phyloP scores from a whole-genome alignment of 2,797 vertebrate species.

The Helicolenus hilgendorfi region DNA sequence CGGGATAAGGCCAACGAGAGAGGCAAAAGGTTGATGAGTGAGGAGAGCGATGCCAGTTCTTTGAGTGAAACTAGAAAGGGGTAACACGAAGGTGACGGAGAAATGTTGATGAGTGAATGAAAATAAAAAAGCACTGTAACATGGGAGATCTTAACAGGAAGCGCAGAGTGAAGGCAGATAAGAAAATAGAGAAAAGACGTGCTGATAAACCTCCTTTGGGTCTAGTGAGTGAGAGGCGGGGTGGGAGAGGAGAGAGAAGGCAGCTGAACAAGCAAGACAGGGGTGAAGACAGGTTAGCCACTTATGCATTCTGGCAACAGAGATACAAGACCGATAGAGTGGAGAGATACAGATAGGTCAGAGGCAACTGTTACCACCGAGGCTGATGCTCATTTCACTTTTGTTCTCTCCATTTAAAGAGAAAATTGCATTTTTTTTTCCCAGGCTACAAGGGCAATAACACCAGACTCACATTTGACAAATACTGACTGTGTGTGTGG shows the following conservation, averaged over 20 bases:
- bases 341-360: constrained; percentile 56
- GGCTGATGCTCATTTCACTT: constrained; percentile 57
- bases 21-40: background rate
- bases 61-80: constrained; percentile 20
- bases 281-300: constrained; percentile 70
- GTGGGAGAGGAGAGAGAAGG: constrained; percentile 26
- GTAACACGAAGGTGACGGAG: background rate
- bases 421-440: constrained; percentile 12
- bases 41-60: constrained; percentile 8
- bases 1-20: background rate
- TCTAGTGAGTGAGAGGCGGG: constrained; percentile 54
- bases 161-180: constrained; percentile 53
- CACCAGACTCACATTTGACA: constrained; percentile 9
- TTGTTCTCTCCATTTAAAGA: constrained; percentile 39
- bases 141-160: constrained; percentile 55
- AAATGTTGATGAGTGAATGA: constrained; percentile 53
- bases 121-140: constrained; percentile 4
- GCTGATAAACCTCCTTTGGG: constrained; percentile 68
- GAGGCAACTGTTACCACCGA: constrained; percentile 40
- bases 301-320: constrained; percentile 70
- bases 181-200: constrained; percentile 54
- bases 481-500: background rate
- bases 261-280: constrained; percentile 61
- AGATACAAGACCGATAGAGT: constrained; percentile 71
- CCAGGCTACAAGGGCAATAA: background rate